Conservation (phyloP, 2,888 invertebrate genomes). For the Diachrysia chrysitis region DNA sequence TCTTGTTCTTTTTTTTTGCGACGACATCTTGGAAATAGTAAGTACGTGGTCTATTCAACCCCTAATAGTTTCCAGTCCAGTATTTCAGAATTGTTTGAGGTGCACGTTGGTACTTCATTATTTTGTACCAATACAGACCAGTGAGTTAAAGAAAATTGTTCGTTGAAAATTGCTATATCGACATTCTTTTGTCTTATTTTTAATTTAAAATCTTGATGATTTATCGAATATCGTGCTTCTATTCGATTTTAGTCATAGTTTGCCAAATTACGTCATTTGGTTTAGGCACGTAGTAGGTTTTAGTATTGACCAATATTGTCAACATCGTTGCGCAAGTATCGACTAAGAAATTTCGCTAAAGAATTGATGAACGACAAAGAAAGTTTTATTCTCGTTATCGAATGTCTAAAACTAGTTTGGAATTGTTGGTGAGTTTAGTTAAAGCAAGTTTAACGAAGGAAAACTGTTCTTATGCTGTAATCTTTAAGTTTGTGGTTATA, state of each 20-base stretch:
- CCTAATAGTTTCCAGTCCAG: conserved; percentile 12
- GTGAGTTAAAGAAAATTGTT: conserved; percentile 19
- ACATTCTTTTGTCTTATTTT: conserved; percentile 37
- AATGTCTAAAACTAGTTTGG: conserved; percentile 32
- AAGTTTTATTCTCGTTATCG: conserved; percentile 32
- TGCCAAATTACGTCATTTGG: not conserved
- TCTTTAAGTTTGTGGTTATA: conserved; percentile 26
- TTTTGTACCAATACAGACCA: conserved; percentile 20
- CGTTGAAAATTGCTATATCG: conserved; percentile 27
- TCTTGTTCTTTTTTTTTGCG: not conserved
- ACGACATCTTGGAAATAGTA: not conserved
- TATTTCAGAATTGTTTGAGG: conserved; percentile 23
- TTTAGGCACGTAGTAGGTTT: not conserved
- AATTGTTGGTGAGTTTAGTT: conserved; percentile 33
- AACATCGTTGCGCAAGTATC: conserved; percentile 8
- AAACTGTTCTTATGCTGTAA: conserved; percentile 27
- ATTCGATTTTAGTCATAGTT: conserved; percentile 5
- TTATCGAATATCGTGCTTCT: conserved; percentile 10
- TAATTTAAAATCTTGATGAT: conserved; percentile 32
- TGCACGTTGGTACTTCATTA: conserved; percentile 28
- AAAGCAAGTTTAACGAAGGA: conserved; percentile 28
- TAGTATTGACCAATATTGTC: not conserved
- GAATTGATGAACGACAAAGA: conserved; percentile 33
- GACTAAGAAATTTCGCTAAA: conserved; percentile 13
- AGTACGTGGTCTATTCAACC: not conserved